Base-by-base conservation (phyloP, 2,888 invertebrate species). In the Baccha elongata region DNA sequence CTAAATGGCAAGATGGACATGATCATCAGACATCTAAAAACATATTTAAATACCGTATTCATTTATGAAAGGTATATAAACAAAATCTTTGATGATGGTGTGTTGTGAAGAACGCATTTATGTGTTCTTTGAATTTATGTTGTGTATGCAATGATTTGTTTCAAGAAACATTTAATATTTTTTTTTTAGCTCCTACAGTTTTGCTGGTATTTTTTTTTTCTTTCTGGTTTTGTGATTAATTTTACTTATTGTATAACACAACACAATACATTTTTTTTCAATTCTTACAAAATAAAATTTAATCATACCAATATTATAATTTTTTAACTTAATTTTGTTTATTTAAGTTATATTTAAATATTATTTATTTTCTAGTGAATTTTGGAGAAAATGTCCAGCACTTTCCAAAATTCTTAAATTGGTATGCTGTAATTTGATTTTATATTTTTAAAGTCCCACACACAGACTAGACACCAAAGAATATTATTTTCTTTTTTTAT, bases 301-400 rank as follows among this genome's bases (percentile, higher is more conserved):
- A 67, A 83, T 29, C 15, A 65, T 78, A 79, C 68, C 78, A 69
- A 78, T 73, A 55, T 55, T 23, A 42, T 55, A 71, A 53, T 73
- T 72, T 73, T 72, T 53, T 53, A 76, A 71, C 75, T n/a, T n/a
- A n/a, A n/a, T n/a, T n/a, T n/a, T n/a, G n/a, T n/a, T n/a, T n/a
- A n/a, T n/a, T n/a, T n/a, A n/a, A n/a, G n/a, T n/a, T n/a, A n/a
- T n/a, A n/a, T n/a, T n/a, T n/a, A n/a, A n/a, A n/a, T n/a, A 84
- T 71, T 46, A 21, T 40, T 58, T 50, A 52, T 78, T 50, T 72
- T 23, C 21, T 26, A 53, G 71, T 73, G 75, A 37, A 85, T 85
- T 72, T 81, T 67, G 79, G 76, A 80, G 85, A 84, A 89, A 89
- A 89, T 89, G 89, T 87, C 89, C 89, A 89, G 89, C 89, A 89